Conservation (phyloP, 2,888 invertebrate species). For the Adelphocoris suturalis region DNA sequence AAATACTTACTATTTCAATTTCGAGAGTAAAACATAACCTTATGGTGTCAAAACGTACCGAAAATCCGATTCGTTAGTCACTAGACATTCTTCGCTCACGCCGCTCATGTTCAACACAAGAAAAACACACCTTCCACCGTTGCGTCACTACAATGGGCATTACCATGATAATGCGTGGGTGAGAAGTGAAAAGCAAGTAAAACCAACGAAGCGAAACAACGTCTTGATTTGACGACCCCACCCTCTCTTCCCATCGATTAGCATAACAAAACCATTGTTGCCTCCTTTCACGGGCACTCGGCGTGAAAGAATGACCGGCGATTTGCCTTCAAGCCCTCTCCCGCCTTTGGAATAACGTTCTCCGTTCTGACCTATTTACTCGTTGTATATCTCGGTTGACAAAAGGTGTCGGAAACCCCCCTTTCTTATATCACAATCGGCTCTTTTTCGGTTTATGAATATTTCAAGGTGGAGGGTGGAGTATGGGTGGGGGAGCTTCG, state of each 20-base stretch:
- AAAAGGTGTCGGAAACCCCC: not conserved
- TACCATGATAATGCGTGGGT: constrained; percentile 19
- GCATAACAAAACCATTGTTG: constrained; percentile 22
- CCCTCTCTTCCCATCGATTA: constrained; percentile 22
- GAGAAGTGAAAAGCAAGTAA: constrained; percentile 10
- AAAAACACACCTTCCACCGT: not conserved
- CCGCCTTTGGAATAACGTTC: constrained; percentile 21
- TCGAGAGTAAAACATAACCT: too few species aligned
- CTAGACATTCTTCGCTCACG: not conserved
- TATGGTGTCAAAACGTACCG: too few species aligned
- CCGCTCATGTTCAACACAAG: not conserved
- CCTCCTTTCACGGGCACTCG: constrained; percentile 9
- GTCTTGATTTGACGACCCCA: constrained; percentile 29
- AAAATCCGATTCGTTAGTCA: not conserved
- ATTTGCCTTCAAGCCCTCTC: not conserved
- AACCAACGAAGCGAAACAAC: constrained; percentile 26
- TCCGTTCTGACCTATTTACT: constrained; percentile 10
- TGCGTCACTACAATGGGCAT: not conserved
- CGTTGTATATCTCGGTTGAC: not conserved
- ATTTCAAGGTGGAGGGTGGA: not conserved
- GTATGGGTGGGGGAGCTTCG: not conserved
- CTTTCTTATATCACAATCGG: constrained; percentile 8
- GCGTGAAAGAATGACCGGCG: constrained; percentile 27
- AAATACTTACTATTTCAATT: too few species aligned
- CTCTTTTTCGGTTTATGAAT: constrained; percentile 1